phyloP scores from a whole-genome alignment of 2,888 invertebrate species.

The Helobdella robusta region DNA sequence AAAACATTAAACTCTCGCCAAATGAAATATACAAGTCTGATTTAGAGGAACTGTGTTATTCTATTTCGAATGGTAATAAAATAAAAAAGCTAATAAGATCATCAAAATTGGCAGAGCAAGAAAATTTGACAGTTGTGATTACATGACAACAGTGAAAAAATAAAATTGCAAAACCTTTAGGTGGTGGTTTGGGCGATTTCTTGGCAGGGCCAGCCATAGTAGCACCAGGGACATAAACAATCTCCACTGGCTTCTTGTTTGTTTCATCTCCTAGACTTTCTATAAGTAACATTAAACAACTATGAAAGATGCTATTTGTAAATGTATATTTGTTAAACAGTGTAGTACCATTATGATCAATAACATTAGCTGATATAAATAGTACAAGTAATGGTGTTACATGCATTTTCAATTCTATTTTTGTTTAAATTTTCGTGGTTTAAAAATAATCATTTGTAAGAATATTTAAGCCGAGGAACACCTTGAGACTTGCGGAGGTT shows the following conservation, averaged over 20 bases:
- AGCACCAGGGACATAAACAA: constrained; percentile 35
- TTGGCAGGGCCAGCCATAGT: background rate
- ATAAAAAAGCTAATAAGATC: too few relatives aligned
- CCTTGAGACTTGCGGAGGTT: constrained; percentile 24
- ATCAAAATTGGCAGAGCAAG: too few relatives aligned
- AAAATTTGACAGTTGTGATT: too few relatives aligned
- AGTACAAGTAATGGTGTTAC: background rate
- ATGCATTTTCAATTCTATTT: background rate
- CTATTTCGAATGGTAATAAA: too few relatives aligned
- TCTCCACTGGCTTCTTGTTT: constrained; percentile 31
- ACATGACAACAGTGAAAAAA: too few relatives aligned
- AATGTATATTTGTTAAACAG: too few relatives aligned
- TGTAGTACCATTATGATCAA: too few relatives aligned
- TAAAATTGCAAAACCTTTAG: too few relatives aligned
- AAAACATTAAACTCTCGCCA: too few relatives aligned
- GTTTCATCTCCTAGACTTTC: constrained; percentile 23
- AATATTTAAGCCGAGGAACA: background rate
- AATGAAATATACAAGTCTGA: too few relatives aligned
- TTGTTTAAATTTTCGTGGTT: background rate
- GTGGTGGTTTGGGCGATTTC: constrained; percentile 14
- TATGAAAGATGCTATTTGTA: too few relatives aligned
- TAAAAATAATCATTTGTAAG: background rate
- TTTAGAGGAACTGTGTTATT: too few relatives aligned
- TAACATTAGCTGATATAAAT: background rate
- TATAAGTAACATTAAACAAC: constrained; percentile 11